Base-by-base conservation (phyloP, 2,797 vertebrate species). In the Mareca strepera region DNA sequence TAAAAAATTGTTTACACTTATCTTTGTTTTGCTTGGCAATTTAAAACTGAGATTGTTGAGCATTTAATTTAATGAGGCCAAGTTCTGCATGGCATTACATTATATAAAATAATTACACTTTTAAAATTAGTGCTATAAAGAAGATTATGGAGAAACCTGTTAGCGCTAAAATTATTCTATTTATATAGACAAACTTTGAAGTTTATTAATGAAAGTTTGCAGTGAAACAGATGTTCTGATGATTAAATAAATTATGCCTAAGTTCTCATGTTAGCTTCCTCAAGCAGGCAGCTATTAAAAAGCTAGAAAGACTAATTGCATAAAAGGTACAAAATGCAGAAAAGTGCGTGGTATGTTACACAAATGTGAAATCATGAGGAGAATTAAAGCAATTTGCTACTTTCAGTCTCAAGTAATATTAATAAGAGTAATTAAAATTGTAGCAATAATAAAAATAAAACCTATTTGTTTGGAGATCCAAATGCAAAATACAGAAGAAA, bases 171-270 rank as follows among this genome's bases (percentile, higher is more conserved):
- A 90, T 74, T 56, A 86, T 41, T 76, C 80, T 48, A 12, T 80
- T 80, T 74, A 67, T 66, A 75, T 44, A 93, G 83, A 82, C 60
- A 68, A 88, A 86, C 72, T 90, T 15, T 82, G 83, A 88, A 85
- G 86, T 77, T 86, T 92, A 86, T 94, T 90, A 96, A 94, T 83
- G 69, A 68, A 90, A 92, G 83, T 90, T 86, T 94, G 83, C 77
- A 90, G 60, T 6, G 33, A 83, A 92, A 88, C 83, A 92, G 89
- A 81, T 88, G 93, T 43, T 96, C 59, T 77, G 80, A 77, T 93
- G 91, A 90, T 93, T 82, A 90, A 90, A 86, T 80, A 76, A 92
- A 92, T 88, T 37, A 86, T 62, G 64, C 50, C 68, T 77, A 80
- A 48, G 77, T 83, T 90, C 79, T 60, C 1, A 3, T 25, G 56